These are phyloP conservation scores for Myopa testacea DNA, from an alignment of 2,888 invertebrate genomes.

Conservation along the genomic window DNA sequence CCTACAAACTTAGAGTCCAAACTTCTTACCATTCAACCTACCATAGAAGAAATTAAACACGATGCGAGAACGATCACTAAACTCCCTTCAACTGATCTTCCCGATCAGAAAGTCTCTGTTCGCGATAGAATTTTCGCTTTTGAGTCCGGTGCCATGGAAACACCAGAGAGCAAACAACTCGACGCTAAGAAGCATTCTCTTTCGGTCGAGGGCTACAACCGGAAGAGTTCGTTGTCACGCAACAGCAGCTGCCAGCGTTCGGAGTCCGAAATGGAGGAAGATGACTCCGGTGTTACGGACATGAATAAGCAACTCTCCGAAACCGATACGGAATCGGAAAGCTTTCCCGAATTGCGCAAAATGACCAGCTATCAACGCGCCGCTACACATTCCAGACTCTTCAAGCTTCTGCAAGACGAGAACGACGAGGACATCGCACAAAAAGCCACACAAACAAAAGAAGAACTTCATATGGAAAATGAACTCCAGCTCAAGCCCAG, in stretches of 20 bases:
- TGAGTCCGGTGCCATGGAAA: slow-evolving; percentile 52
- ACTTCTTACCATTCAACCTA: slow-evolving; percentile 43
- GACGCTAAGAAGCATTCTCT: slow-evolving; percentile 54
- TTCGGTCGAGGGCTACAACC: slow-evolving; percentile 57
- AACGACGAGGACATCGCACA: slow-evolving; percentile 60
- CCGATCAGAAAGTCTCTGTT: slow-evolving; percentile 60
- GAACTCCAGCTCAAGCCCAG: slow-evolving; percentile 62
- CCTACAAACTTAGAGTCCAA: slow-evolving; percentile 55
- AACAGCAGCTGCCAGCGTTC: slow-evolving; percentile 67
- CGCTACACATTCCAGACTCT: slow-evolving; percentile 79
- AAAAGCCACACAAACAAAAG: slow-evolving; percentile 8
- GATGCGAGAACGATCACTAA: slow-evolving; percentile 33
- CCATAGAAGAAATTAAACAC: slow-evolving; percentile 40
- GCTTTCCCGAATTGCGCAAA: slow-evolving; percentile 72
- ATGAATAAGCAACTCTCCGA: slow-evolving; percentile 77
- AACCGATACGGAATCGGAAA: slow-evolving; percentile 75
- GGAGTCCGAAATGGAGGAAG: slow-evolving; percentile 72
- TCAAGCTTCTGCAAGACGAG: slow-evolving; percentile 75
- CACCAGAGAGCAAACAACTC: slow-evolving; percentile 43
- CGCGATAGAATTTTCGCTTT: slow-evolving; percentile 65
- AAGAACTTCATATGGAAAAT: slow-evolving; percentile 56
- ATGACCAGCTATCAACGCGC: slow-evolving; percentile 76
- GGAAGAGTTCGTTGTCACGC: slow-evolving; percentile 60
- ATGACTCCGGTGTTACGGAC: slow-evolving; percentile 80
- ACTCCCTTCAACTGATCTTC: slow-evolving; percentile 53